phyloP scores from a whole-genome alignment of 2,113 vertebrate species.

The Larimichthys crocea region DNA sequence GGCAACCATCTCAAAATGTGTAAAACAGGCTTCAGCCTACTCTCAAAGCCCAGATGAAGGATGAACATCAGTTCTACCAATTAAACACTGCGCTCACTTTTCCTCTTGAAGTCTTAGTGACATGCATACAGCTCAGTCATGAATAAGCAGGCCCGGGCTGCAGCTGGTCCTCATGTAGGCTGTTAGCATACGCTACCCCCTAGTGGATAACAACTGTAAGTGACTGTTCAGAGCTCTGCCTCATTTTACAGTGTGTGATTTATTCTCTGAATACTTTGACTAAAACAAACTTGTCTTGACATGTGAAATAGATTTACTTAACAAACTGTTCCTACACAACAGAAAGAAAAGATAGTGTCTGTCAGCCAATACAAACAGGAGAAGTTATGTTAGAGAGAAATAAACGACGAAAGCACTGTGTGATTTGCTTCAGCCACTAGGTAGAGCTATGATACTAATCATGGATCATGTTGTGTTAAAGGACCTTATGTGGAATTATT shows the following conservation, averaged over 20 bases:
- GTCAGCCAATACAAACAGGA: neutral
- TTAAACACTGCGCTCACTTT: neutral
- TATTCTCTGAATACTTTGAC: neutral
- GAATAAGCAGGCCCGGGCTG: neutral
- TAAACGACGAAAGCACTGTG: neutral
- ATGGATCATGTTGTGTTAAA: neutral
- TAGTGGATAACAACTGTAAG: slow-evolving; percentile 43
- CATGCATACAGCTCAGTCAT: neutral
- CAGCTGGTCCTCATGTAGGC: neutral
- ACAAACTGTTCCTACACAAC: neutral
- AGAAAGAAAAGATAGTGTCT: neutral
- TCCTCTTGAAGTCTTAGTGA: neutral
- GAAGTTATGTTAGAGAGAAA: neutral
- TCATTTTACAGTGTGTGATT: neutral
- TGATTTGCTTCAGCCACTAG: slow-evolving; percentile 59
- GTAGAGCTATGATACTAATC: slow-evolving; percentile 45
- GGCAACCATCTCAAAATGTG: too few species aligned
- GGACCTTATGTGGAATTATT: neutral
- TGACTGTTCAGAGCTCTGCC: neutral
- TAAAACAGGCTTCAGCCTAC: neutral
- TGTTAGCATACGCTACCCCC: slow-evolving; percentile 55
- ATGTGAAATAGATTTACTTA: neutral
- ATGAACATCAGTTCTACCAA: neutral
- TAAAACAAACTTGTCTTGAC: neutral
- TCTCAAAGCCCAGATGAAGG: neutral